phyloP scores from a whole-genome alignment of 2,888 invertebrate genomes.

The Trissoscelio sp. region DNA sequence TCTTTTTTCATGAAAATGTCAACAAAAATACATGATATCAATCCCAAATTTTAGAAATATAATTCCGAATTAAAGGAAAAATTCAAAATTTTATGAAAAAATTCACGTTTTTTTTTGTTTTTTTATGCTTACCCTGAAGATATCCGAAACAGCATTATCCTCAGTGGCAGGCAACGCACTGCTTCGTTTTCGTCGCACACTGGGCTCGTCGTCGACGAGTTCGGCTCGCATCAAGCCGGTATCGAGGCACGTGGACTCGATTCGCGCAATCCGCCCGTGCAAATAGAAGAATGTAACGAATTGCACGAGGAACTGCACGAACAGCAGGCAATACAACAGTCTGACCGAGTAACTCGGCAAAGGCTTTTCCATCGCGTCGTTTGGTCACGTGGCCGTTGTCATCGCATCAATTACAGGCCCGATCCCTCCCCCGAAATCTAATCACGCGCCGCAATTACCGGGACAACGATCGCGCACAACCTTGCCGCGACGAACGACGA shows the following conservation, averaged over 20 bases:
- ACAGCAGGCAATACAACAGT: constrained; percentile 77
- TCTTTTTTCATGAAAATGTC: no score
- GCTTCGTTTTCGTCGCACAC: constrained; percentile 77
- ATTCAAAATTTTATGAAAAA: no score
- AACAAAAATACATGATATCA: no score
- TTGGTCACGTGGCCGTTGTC: constrained; percentile 60
- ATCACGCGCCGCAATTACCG: constrained; percentile 58
- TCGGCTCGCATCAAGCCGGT: constrained; percentile 48
- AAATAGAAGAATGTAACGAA: constrained; percentile 79
- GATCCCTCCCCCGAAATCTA: constrained; percentile 40
- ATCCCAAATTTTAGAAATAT: no score
- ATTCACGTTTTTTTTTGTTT: constrained; percentile 15
- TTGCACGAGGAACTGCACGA: constrained; percentile 79
- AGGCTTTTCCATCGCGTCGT: constrained; percentile 68
- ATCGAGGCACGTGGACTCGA: constrained; percentile 76
- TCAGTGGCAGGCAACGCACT: constrained; percentile 78
- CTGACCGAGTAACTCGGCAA: constrained; percentile 73
- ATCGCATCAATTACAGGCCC: constrained; percentile 61
- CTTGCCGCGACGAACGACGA: constrained; percentile 22
- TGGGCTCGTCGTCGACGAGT: constrained; percentile 61
- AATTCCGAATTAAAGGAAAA: no score
- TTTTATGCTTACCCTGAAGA: constrained; percentile 76
- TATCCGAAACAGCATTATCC: constrained; percentile 80
- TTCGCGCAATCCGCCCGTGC: constrained; percentile 76
- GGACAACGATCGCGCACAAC: constrained; percentile 18